A percentile compares a stretch with the other conserved stretches of the same genome.
Conservation (phyloP, 2,797 vertebrate genomes). For the Platyrinchus mystaceus region DNA sequence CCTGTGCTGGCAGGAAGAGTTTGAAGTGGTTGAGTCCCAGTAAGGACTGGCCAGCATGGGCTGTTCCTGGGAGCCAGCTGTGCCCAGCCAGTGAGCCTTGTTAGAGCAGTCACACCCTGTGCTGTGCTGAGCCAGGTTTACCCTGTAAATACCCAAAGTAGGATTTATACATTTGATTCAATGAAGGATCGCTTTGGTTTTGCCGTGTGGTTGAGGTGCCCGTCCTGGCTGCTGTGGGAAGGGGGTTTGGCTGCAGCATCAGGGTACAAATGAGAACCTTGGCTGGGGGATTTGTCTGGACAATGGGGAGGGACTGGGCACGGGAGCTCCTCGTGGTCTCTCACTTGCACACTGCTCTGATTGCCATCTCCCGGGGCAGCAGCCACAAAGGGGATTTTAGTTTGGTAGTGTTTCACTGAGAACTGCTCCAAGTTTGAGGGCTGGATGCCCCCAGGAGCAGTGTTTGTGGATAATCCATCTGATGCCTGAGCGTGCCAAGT, state of each 20-base stretch:
- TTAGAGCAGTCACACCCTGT: not conserved
- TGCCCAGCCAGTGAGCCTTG: not conserved
- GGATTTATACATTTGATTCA: slow-evolving; percentile 90
- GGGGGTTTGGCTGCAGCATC: slow-evolving; percentile 80
- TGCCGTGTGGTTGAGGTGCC: slow-evolving; percentile 81
- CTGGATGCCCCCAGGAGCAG: slow-evolving; percentile 69
- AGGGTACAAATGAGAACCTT: slow-evolving; percentile 76
- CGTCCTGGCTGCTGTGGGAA: slow-evolving; percentile 77
- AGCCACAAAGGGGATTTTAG: slow-evolving; percentile 73
- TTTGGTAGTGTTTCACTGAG: slow-evolving; percentile 80
- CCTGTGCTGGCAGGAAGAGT: slow-evolving; percentile 7
- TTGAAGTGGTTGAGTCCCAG: slow-evolving; percentile 31
- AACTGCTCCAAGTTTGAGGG: slow-evolving; percentile 77
- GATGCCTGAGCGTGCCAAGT: slow-evolving; percentile 83
- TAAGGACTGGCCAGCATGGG: not conserved
- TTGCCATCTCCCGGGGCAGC: slow-evolving; percentile 72
- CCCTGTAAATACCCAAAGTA: not conserved
- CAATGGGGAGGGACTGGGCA: slow-evolving; percentile 80
- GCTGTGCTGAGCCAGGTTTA: not conserved
- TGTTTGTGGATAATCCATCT: slow-evolving; percentile 74
- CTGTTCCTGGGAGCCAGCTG: not conserved
- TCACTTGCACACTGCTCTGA: slow-evolving; percentile 84
- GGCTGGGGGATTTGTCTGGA: slow-evolving; percentile 82
- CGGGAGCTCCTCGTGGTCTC: slow-evolving; percentile 80
- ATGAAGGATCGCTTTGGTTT: slow-evolving; percentile 99